Evolutionary conservation across 2,113 vertebrate genomes (phyloP).

Genomic region (Plectropomus leopardus): DNA sequence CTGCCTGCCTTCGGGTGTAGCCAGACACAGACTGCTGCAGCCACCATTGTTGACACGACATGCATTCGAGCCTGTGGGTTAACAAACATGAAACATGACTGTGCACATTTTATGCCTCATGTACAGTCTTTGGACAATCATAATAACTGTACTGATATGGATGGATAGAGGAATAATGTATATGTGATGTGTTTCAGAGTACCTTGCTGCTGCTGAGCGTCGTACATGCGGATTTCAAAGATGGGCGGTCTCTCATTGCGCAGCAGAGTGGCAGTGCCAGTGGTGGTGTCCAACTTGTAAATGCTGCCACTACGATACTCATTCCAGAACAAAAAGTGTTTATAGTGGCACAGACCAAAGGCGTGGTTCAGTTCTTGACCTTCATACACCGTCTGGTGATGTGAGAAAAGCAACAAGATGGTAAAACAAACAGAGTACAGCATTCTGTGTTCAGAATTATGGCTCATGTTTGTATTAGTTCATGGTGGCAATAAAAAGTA

Average conservation of each 20-base stretch:
- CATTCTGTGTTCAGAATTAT: neutral
- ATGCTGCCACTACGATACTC: conserved; percentile 98
- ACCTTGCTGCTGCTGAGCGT: conserved; percentile 92
- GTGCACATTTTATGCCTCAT: neutral
- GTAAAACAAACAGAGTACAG: neutral
- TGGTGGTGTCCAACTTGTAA: conserved; percentile 91
- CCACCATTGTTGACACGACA: conserved; percentile 95
- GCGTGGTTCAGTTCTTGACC: conserved; percentile 95
- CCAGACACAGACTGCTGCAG: conserved; percentile 96
- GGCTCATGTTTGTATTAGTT: neutral
- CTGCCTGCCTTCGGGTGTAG: conserved; percentile 90
- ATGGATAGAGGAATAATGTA: neutral
- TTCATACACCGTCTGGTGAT: conserved; percentile 92
- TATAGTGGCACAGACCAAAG: conserved; percentile 97
- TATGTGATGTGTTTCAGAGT: neutral
- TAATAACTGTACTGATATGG: neutral
- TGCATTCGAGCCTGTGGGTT: conserved; percentile 89
- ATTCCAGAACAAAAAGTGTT: conserved; percentile 96
- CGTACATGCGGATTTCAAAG: conserved; percentile 99
- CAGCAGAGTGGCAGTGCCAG: conserved; percentile 88
- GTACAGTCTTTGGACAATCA: neutral
- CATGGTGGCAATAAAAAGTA: neutral
- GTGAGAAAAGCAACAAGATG: neutral
- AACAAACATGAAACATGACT: neutral
- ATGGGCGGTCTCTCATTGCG: conserved; percentile 96